Evolutionary conservation across 2,113 vertebrate genomes (phyloP), one percentile per base, ranked within the genome.

Genomic region (Cyprinodon tularosa): DNA sequence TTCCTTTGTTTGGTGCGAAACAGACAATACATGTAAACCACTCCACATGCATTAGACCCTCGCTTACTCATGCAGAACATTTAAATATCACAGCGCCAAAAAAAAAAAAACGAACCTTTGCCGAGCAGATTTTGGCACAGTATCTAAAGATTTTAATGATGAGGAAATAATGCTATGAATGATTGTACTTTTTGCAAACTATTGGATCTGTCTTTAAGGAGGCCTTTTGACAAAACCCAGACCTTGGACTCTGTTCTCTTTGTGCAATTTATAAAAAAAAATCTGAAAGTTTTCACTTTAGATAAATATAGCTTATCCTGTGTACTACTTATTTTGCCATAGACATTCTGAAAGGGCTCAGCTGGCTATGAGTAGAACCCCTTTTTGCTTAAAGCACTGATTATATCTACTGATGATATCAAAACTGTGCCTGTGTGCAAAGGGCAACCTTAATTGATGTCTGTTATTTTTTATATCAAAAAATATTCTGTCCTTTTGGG

Each of bases 381-480:
- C 3, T 20, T 17, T 53, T 17, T 39, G 14, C 61, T 62, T 13
- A 62, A 38, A 62, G 6, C 36, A 15, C 7, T 45, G 48, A 40
- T 57, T 44, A 13, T 39, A 50, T 62, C n/a, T 57, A n/a, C 20
- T n/a, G 50, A 57, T 57, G 29, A 64, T 40, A 57, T 77, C 12
- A 68, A 17, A 50, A 69, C 57, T 15, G 8, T 64, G 2, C 60
- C 4, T 70, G n/a, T 63, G 36, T 64, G 44, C 36, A 50, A 50
- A 44, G 59, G 38, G n/a, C 36, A 14, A 17, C 57, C 44, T 53
- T 7, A 42, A 15, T 5, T 39, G 59, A 36, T 63, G 1, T 6
- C 57, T 57, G 11, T 63, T 44, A 47, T 48, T 64, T 45, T 48
- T 50, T 79, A 29, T 69, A 14, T 39, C 50, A 64, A 29, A 29